These are phyloP conservation scores for Falco concolor DNA, from an alignment of 2,797 vertebrate genomes.

Conservation along the genomic window DNA sequence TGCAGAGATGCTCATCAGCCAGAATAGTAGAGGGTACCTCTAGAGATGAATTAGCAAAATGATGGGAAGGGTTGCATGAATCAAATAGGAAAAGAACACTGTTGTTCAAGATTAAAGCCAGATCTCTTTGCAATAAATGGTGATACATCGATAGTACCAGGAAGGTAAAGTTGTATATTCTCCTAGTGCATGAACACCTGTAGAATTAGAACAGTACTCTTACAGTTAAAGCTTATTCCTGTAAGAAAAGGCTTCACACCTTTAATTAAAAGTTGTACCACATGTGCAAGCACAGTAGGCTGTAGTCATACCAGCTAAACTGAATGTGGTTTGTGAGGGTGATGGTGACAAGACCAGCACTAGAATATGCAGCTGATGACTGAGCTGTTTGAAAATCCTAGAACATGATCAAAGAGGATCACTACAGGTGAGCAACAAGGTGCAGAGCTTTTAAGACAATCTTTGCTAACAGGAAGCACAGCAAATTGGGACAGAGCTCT, in stretches of 20 bases:
- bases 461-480: neutral
- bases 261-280: neutral
- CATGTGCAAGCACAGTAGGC: neutral
- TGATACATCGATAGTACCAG: neutral
- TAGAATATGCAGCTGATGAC: neutral
- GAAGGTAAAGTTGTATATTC: neutral
- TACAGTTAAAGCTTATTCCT: neutral
- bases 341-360: neutral
- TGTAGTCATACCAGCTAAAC: neutral
- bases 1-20: neutral
- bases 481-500: neutral
- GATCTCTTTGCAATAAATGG: neutral
- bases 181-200: neutral
- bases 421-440: neutral
- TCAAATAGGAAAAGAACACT: neutral
- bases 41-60: neutral
- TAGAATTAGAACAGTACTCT: neutral
- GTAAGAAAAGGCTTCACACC: neutral
- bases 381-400: neutral
- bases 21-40: neutral
- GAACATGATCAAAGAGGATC: neutral
- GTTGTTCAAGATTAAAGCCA: neutral
- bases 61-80: neutral
- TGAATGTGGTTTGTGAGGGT: neutral
- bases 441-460: neutral